A percentile compares a stretch with the other conserved stretches of the same genome.
phyloP scores from a whole-genome alignment of 2,113 vertebrate species.

The Cichladusa arquata region DNA sequence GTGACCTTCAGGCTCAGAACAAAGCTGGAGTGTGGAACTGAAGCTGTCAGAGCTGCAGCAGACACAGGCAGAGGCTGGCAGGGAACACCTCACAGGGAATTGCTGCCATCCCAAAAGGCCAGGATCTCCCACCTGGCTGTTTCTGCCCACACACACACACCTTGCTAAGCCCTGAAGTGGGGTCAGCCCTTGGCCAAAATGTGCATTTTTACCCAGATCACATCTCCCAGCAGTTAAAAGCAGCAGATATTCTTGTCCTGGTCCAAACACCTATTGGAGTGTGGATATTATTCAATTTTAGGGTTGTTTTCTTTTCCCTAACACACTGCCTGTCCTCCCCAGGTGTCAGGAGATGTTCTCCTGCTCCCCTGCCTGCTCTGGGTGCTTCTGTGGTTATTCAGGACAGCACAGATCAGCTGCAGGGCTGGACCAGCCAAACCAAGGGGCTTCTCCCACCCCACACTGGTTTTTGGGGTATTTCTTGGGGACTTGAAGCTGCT shows the following conservation, averaged over 20 bases:
- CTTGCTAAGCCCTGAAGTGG: neutral
- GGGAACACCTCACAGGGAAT: neutral
- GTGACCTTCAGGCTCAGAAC: neutral
- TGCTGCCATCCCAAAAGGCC: neutral
- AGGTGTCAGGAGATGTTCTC: neutral
- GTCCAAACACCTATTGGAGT: neutral
- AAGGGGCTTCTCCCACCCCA: neutral
- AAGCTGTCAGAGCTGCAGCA: neutral
- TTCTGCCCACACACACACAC: neutral
- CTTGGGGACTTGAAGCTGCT: neutral
- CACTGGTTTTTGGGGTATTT: neutral
- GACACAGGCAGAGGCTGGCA: neutral
- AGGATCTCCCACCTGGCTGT: neutral
- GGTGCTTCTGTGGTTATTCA: neutral
- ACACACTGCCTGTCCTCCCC: neutral
- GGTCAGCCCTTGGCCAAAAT: neutral
- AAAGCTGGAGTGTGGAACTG: accelerated
- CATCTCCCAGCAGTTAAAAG: neutral
- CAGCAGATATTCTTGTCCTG: neutral
- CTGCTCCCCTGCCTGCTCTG: neutral
- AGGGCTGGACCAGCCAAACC: neutral
- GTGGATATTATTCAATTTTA: neutral
- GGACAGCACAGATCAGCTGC: neutral
- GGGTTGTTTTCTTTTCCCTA: neutral
- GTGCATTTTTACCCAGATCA: neutral